phyloP scores from a whole-genome alignment of 1,140 invertebrate genomes.

The Drosophila chauvacae region DNA sequence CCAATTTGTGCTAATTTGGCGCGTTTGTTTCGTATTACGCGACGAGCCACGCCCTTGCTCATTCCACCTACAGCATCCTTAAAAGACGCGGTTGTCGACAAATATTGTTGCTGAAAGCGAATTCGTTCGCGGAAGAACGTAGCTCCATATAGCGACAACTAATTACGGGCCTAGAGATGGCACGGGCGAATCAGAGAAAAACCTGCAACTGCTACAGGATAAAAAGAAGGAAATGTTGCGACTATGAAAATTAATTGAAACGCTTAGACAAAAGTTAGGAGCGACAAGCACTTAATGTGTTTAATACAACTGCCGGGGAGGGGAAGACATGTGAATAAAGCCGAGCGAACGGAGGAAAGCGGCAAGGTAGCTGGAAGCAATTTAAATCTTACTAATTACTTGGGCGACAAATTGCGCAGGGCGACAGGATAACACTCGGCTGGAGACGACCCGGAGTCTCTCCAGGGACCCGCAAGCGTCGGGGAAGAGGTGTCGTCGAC shows the following conservation, averaged over 20 bases:
- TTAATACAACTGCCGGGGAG: slow-evolving; percentile 68
- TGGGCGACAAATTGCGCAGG: slow-evolving; percentile 81
- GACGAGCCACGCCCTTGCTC: slow-evolving; percentile 11
- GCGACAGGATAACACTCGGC: slow-evolving; percentile 38
- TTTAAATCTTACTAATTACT: slow-evolving; percentile 85
- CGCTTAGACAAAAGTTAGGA: slow-evolving; percentile 73
- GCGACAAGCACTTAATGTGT: slow-evolving; percentile 80
- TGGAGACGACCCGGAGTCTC: slow-evolving; percentile 4
- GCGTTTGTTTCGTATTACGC: slow-evolving; percentile 58
- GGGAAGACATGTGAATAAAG: background rate
- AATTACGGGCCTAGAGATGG: slow-evolving; percentile 49
- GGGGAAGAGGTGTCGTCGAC: slow-evolving; percentile 50
- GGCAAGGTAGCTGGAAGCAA: slow-evolving; percentile 65
- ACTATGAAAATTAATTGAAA: slow-evolving; percentile 80
- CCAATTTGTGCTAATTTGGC: slow-evolving; percentile 68
- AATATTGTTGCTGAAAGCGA: slow-evolving; percentile 47
- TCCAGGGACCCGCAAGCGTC: slow-evolving; percentile 11
- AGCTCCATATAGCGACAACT: slow-evolving; percentile 32
- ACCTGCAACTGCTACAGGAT: slow-evolving; percentile 1
- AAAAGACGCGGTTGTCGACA: slow-evolving; percentile 14
- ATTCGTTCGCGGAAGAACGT: slow-evolving; percentile 9
- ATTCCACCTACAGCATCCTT: background rate
- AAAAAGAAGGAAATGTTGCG: slow-evolving; percentile 36
- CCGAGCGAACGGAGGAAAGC: background rate
- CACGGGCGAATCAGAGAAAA: background rate